phyloP scores from a whole-genome alignment of 2,888 invertebrate species.

The Chymomyza fuscimana region DNA sequence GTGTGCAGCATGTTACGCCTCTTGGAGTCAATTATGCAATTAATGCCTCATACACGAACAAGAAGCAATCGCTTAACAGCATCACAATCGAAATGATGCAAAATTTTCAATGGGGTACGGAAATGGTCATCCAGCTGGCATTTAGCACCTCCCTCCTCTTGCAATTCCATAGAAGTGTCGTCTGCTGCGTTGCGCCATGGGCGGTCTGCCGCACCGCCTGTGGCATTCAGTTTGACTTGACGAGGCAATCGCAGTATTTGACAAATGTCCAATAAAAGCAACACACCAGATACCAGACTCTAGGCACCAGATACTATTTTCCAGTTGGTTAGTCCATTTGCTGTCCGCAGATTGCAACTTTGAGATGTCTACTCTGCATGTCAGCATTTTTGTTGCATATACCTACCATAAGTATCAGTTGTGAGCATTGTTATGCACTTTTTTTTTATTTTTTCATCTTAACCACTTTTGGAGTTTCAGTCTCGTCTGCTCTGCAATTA shows the following conservation, averaged over 20 bases:
- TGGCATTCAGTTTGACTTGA: not conserved
- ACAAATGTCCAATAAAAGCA: not conserved
- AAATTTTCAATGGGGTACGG: conserved; percentile 49
- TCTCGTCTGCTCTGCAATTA: not conserved
- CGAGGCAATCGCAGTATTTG: not conserved
- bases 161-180: not conserved
- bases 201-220: not conserved
- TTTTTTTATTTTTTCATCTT: not conserved
- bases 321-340: not conserved
- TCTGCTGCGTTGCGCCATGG: not conserved
- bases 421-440: not conserved
- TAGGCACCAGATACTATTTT: too few relatives aligned
- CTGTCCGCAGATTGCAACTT: conserved; percentile 35
- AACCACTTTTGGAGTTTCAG: not conserved
- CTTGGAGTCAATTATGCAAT: conserved; percentile 71
- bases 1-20: conserved; percentile 47
- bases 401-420: not conserved
- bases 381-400: conserved; percentile 50
- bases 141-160: not conserved
- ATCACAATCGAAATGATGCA: conserved; percentile 59
- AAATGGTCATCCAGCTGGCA: not conserved
- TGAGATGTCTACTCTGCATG: conserved; percentile 60
- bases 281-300: not conserved
- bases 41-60: conserved; percentile 57
- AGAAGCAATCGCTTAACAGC: conserved; percentile 50